Conservation (phyloP, 2,797 vertebrate species). For the Channa striata region DNA sequence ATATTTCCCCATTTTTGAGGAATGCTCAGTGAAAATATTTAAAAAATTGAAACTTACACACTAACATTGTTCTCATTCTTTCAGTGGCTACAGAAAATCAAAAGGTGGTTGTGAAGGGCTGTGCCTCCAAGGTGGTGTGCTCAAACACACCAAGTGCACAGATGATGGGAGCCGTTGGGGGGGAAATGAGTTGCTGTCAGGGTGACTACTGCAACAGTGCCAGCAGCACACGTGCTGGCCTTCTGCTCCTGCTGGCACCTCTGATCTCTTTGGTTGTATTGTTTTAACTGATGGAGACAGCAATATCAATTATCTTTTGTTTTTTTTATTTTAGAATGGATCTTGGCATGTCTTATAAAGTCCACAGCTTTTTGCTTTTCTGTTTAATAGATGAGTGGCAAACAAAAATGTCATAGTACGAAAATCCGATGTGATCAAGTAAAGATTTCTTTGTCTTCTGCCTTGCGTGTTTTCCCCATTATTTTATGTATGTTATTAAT, state of each 20-base stretch:
- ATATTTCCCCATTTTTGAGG: no score
- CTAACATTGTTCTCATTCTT: slow-evolving; percentile 1
- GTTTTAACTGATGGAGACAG: no score
- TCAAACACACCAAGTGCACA: accelerated
- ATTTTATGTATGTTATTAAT: no score
- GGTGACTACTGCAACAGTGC: slow-evolving; percentile 64
- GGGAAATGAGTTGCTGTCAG: slow-evolving; percentile 46
- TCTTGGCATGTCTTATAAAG: background rate
- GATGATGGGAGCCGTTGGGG: accelerated
- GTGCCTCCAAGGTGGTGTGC: slow-evolving; percentile 44
- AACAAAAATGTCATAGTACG: background rate
- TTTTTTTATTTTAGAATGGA: background rate
- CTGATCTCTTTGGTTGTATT: no score
- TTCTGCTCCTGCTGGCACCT: slow-evolving; percentile 55
- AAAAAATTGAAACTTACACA: background rate
- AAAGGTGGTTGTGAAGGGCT: slow-evolving; percentile 41
- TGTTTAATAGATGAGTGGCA: background rate
- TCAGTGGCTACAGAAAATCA: accelerated
- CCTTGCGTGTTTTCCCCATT: no score
- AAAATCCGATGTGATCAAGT: no score
- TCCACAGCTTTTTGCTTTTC: background rate
- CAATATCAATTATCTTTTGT: background rate
- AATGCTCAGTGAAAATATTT: background rate
- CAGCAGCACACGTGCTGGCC: slow-evolving; percentile 10
- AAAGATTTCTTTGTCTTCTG: no score